Evolutionary conservation across 64 coral and sea anemone species (phyloP), one percentile per base, ranked within the genome.

Genomic region (Catalaphyllia jardinei): DNA sequence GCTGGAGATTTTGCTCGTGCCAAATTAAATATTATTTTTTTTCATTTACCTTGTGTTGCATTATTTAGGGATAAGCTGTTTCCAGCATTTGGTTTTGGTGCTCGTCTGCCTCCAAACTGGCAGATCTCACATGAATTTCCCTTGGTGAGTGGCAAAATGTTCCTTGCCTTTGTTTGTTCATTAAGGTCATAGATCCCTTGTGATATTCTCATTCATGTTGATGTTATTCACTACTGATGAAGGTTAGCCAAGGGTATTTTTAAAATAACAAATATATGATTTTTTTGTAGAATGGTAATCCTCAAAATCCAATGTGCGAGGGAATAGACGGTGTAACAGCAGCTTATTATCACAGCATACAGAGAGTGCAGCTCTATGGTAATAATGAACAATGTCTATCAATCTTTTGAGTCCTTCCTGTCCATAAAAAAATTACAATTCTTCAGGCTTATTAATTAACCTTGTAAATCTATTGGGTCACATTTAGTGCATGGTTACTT

Each of bases 71-170:
- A 99, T 74, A 99, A 99, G 76, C 91, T 95, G n/a, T 99, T 99
- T 90, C 97, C 97, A 62, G 93, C 97, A 0, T 99, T 99, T 81
- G 97, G 97, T 19, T 99, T 99, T 91, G 97, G 97, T 24, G 97
- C 97, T 12, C 89, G 74, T 65, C 59, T 99, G 9, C 97, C 97
- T 24, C 97, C 97, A 15, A 65, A 67, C 38, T 94, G 97, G 87
- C 52, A 93, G 38, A 69, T 93, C 0, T 99, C 97, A 0, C 97
- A 99, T 28, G 97, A 99, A 72, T 99, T 99, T 91, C 87, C 97
- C 12, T 31, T 99, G 97, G 97, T 99, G 52, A 88, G 91, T 93
- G 27, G 17, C 7, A 20, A 54, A 2, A 57, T 57, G 54, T 16
- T 57, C 54, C 54, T 57, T 30, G 30, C n/a, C 8, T 27, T 39